These are phyloP conservation scores for Notarius quadriscutis DNA, from an alignment of 2,113 vertebrate genomes.

Conservation along the genomic window DNA sequence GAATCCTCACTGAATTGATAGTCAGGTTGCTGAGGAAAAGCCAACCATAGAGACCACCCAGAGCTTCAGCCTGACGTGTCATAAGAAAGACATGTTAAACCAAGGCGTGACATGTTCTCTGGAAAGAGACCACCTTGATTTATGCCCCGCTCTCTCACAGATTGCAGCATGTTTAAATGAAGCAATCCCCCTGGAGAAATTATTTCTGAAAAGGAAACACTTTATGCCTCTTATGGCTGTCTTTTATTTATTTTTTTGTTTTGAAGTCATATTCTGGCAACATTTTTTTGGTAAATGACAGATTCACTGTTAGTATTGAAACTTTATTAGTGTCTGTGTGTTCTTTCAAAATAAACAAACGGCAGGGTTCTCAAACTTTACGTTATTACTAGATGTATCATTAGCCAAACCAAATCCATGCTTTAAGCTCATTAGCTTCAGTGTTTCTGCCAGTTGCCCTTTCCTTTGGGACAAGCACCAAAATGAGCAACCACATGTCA, in stretches of 20 bases:
- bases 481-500: slow-evolving; percentile 52
- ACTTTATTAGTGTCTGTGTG: background rate
- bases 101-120: slow-evolving; percentile 45
- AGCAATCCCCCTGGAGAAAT: slow-evolving; percentile 1
- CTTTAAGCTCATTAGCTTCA: slow-evolving; percentile 27
- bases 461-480: slow-evolving; percentile 42
- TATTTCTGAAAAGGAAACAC: slow-evolving; percentile 14
- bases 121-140: slow-evolving; percentile 47
- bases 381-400: background rate
- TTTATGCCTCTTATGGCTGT: slow-evolving; percentile 3
- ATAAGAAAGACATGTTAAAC: slow-evolving; percentile 45
- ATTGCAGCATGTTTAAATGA: slow-evolving; percentile 19
- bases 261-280: background rate
- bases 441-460: slow-evolving; percentile 30
- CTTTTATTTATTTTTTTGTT: background rate
- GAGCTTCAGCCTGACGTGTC: slow-evolving; percentile 39
- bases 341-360: slow-evolving; percentile 2
- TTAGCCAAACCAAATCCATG: background rate
- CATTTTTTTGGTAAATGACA: background rate
- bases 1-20: slow-evolving; percentile 48
- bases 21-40: slow-evolving; percentile 39
- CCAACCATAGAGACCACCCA: slow-evolving; percentile 51
- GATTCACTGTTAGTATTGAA: background rate
- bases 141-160: slow-evolving; percentile 23
- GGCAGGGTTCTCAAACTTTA: background rate